Percentiles rank a stretch among this genome's conserved stretches.
Conservation (phyloP, 2,113 vertebrate species). For the Solea senegalensis region DNA sequence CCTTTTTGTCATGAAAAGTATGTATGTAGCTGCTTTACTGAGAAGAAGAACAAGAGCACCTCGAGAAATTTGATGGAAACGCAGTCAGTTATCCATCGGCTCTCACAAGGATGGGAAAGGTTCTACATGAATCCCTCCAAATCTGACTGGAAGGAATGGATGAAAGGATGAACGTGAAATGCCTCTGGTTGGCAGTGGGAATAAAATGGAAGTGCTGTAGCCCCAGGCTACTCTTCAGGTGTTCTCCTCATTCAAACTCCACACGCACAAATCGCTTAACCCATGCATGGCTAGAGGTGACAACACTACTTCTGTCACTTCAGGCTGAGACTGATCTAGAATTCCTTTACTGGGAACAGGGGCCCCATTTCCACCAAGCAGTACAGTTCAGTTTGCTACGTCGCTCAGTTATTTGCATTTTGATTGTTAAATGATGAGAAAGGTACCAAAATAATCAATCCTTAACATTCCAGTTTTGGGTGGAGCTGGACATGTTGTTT, state of each 20-base stretch:
- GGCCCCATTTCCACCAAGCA: no score
- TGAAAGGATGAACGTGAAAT: slow-evolving; percentile 62
- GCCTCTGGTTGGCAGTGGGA: slow-evolving; percentile 53
- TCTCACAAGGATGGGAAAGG: background rate
- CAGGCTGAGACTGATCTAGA: slow-evolving; percentile 1
- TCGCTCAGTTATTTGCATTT: no score
- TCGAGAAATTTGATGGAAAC: background rate
- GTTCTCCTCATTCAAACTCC: slow-evolving; percentile 36
- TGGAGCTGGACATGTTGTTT: no score
- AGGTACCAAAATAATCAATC: no score
- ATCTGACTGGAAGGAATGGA: slow-evolving; percentile 46
- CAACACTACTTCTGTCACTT: slow-evolving; percentile 32
- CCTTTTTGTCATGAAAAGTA: no score
- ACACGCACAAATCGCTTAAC: slow-evolving; percentile 38
- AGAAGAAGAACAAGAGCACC: background rate
- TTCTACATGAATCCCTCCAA: slow-evolving; percentile 44
- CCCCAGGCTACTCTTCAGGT: slow-evolving; percentile 67
- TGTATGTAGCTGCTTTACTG: no score
- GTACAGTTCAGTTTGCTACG: no score
- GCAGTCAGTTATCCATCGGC: background rate
- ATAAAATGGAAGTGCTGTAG: slow-evolving; percentile 41
- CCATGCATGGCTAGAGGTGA: slow-evolving; percentile 41
- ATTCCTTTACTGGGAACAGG: background rate
- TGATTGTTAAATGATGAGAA: no score
- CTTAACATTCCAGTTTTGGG: no score